Base-by-base conservation (phyloP, 1,140 invertebrate species). In the Euwallacea fornicatus region DNA sequence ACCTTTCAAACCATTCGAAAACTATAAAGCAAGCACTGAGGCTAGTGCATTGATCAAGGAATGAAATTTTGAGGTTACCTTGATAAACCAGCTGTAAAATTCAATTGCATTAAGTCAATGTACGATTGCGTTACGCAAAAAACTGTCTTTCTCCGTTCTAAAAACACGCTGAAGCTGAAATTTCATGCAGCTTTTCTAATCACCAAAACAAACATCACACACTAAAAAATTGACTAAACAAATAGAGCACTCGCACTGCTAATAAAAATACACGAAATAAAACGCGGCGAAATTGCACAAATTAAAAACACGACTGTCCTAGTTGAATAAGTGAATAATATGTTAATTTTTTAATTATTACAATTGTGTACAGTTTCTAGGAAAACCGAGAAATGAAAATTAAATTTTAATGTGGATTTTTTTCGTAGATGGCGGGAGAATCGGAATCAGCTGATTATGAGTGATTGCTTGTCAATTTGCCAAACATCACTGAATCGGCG, bases 41-140 rank as follows among this genome's bases (percentile, higher is more conserved):
- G 21, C 21, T 33, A 33, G 21, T 33, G 1, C 21, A 33, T 33
- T 33, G 21, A 33, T 33, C 1, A 33, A 33, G 21, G 42, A 61
- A 10, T 47, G 15, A 15, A 47, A 11, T 66, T 53, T 66, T 66
- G 46, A 66, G 63, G 47, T 66, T 66, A 66, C 63, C 63, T 66
- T 42, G 53, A 42, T 55, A 55, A 54, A 42, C 21, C 8, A 42
- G 47, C 53, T 13, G n/a, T 47, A 50, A 47, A 50, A 50, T 21
- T 63, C 44, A 7, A 7, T 50, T 47, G 47, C 63, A 54, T 66
- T 16, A 55, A 66, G 21, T 33, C 21, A 33, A 33, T 41, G 42
- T 11, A 50, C 44, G 50, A 13, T 13, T 50, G 8, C 10, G 16
- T 58, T 15, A 58, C 55, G 0, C 21, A 33, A 33, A 33, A n/a